Percentiles rank a stretch among this genome's conserved stretches.
These are phyloP conservation scores for Neomonachus schauinslandi DNA, from an alignment of 2,113 vertebrate genomes.

Conservation along the genomic window DNA sequence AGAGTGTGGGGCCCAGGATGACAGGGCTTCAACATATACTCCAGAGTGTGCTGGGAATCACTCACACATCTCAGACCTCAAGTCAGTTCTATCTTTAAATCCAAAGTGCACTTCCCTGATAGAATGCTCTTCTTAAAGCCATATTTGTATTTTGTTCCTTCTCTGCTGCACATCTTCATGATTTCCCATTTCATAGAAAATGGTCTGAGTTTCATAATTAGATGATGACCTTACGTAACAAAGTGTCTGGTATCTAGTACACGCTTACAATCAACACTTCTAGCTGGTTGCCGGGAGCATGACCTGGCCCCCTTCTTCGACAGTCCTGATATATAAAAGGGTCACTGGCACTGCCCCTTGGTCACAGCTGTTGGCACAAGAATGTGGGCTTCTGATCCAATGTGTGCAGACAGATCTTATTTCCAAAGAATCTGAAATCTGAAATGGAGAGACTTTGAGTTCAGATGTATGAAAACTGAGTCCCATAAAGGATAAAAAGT, in stretches of 20 bases:
- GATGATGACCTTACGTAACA: accelerated
- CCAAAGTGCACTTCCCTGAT: accelerated
- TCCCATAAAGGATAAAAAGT: background rate
- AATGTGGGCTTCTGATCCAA: background rate
- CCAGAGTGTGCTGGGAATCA: background rate
- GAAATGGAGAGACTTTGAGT: background rate
- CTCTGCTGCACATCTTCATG: accelerated
- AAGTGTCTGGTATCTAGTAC: background rate
- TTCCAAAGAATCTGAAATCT: background rate
- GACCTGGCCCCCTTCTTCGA: background rate
- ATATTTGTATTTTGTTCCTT: background rate
- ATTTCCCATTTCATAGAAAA: background rate
- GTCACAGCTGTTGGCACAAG: background rate
- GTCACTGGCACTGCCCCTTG: background rate
- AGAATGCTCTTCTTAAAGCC: background rate
- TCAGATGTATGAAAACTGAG: background rate
- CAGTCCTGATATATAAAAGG: background rate
- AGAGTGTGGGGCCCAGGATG: accelerated
- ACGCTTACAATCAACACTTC: accelerated
- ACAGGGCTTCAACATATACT: too few species aligned
- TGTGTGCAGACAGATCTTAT: background rate
- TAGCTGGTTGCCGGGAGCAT: too few species aligned
- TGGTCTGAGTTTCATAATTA: background rate
- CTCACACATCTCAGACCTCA: background rate
- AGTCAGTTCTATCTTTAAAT: background rate